Percentiles rank a stretch among this genome's conserved stretches.
Conservation (phyloP, 2,888 invertebrate species). For the Cephus pygmeus region DNA sequence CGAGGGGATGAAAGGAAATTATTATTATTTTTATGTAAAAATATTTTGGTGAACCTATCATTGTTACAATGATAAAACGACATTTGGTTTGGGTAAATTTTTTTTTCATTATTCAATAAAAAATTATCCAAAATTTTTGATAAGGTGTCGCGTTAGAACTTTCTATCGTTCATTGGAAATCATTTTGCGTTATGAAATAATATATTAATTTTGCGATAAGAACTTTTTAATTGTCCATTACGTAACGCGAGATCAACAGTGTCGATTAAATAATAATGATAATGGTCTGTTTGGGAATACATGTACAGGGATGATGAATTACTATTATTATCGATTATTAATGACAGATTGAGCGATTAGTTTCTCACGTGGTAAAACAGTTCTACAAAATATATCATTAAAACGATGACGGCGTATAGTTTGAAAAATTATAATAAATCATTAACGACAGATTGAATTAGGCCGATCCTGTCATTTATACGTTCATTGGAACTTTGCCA, state of each 20-base stretch:
- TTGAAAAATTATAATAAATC: background rate
- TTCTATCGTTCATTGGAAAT: too few species aligned
- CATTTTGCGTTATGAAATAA: too few species aligned
- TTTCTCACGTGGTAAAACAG: background rate
- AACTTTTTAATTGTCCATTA: too few species aligned
- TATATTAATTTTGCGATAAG: too few species aligned
- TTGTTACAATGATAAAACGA: background rate
- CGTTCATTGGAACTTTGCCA: background rate
- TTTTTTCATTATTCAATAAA: background rate
- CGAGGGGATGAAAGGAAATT: too few species aligned
- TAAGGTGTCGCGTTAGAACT: background rate
- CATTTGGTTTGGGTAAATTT: background rate
- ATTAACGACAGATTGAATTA: background rate
- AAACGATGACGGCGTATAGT: too few species aligned
- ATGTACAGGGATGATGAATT: background rate
- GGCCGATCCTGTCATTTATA: background rate
- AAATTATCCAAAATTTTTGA: background rate
- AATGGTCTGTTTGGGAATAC: background rate
- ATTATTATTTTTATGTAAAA: background rate
- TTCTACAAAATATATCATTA: background rate
- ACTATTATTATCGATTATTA: background rate
- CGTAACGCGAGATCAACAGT: too few species aligned
- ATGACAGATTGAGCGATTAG: background rate
- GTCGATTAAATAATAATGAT: too few species aligned
- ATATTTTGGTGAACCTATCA: background rate